Base-by-base conservation (phyloP, 2,888 invertebrate species). In the Clanis bilineata region DNA sequence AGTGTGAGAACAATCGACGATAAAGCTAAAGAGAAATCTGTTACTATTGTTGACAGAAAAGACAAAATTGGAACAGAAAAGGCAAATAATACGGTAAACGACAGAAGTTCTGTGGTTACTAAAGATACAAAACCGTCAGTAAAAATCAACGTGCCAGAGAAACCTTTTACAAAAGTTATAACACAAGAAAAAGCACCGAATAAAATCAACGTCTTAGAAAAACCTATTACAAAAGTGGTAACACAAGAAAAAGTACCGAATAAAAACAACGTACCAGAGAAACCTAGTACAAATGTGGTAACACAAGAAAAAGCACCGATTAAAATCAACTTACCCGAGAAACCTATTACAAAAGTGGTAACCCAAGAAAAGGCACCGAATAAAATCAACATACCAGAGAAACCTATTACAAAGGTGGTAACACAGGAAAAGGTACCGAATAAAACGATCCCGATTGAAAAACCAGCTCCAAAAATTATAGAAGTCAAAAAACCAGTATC, bases 1-100 rank as follows among this genome's bases (percentile, higher is more conserved):
- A 88, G 80, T 61, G 88, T 90, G 1, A 84, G 83, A 77, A 90
- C 89, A 56, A 86, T 90, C 56, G 91, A 92, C 76, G 90, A 89
- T 15, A 91, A 89, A 72, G 67, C 76, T 12, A 90, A 88, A 74
- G 90, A 90, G 59, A 91, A 91, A 72, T 85, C 89, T 22, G 89
- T 90, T 7, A 90, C 86, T 56, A 90, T 89, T 67, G 77, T 88
- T 64, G 91, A 91, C 64, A 88, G 78, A 68, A 88, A 82, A 74
- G 86, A 88, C 55, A 85, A 68, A 77, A 82, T 82, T 78, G 80
- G 77, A 65, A 77, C 77, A 62, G 62, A 70, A 56, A 77, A 78
- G 66, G 57, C 71, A 64, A 84, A 76, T 73, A 78, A 60, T 65
- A 61, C 71, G 62, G 63, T 75, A 64, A 81, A 70, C 63, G 76